Base-by-base conservation (phyloP, 1,140 invertebrate genomes). In the Liolophura sinensis region DNA sequence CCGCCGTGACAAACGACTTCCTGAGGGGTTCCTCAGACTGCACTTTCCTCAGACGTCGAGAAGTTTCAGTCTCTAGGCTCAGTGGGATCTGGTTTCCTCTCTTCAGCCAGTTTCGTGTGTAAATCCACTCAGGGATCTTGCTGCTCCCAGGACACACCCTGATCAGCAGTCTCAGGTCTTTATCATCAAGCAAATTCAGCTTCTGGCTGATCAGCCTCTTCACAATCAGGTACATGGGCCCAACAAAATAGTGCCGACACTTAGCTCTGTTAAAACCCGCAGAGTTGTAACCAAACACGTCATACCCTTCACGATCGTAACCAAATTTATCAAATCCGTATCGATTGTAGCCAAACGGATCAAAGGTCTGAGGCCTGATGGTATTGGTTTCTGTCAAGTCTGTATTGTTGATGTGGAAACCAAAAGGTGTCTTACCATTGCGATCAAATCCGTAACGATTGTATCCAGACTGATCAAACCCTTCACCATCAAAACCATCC, bases 391-490 rank as follows among this genome's bases (percentile, higher is more conserved):
- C 61, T 20, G 48, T 58, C 62, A 73, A 0, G 68, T 70, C 76
- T 47, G 62, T 71, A 20, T 59, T 24, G 31, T 52, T 52, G 22
- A 25, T 50, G 40, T 73, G 46, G 24, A 71, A 74, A 48, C 75
- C 76, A 69, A 67, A 77, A 1, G 76, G 72, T 20, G 73, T 74
- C 18, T 69, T 57, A 31, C 70, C 76, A 64, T 73, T 68, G 14
- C 48, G 67, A 50, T 77, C 69, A 72, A 75, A 80, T 22, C 78
- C 78, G 68, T 80, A 80, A 31, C 78, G 67, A 55, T 80, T 72
- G 58, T 72, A 78, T n/a, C 78, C 78, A 11, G 68, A 73, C 54
- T 70, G 55, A 51, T 80, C 78, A 67, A 71, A 80, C 0, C 78
- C 78, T 14, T 58, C 27, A 25, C 64, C 40, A 71, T 78, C 73